These are phyloP conservation scores for Mallotus villosus DNA, from an alignment of 2,797 vertebrate genomes.

Conservation along the genomic window DNA sequence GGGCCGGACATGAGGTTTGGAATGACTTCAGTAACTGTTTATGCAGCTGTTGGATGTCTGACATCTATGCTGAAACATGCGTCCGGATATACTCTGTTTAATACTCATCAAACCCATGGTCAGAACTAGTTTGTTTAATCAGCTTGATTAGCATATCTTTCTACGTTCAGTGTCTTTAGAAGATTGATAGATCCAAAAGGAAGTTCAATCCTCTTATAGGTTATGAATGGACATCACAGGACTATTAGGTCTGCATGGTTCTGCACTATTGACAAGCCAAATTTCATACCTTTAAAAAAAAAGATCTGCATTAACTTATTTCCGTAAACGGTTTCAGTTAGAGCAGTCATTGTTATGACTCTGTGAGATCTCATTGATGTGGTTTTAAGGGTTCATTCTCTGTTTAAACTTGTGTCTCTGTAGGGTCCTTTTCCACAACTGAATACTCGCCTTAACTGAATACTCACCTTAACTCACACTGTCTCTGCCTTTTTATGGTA, in stretches of 20 bases:
- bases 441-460: not conserved
- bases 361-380: not conserved
- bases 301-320: too few species aligned
- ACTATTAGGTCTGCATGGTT: not conserved
- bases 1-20: conserved; percentile 42
- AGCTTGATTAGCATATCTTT: not conserved
- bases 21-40: conserved; percentile 56
- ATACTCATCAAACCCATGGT: conserved; percentile 11
- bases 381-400: too few species aligned
- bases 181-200: too few species aligned
- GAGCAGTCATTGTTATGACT: not conserved
- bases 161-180: too few species aligned
- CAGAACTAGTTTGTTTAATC: conserved; percentile 11
- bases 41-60: conserved; percentile 66
- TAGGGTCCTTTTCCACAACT: too few species aligned
- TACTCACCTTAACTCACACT: too few species aligned
- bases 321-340: not conserved
- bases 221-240: too few species aligned
- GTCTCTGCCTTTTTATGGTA: too few species aligned
- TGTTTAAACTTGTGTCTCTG: too few species aligned
- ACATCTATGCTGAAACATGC: conserved; percentile 37
- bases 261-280: not conserved
- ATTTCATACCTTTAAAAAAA: conserved; percentile 22
- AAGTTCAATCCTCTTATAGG: too few species aligned
- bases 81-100: conserved; percentile 11